Percentiles rank a stretch among this genome's conserved stretches.
Conservation (phyloP, 1,140 invertebrate species). For the Drosophila erecta region DNA sequence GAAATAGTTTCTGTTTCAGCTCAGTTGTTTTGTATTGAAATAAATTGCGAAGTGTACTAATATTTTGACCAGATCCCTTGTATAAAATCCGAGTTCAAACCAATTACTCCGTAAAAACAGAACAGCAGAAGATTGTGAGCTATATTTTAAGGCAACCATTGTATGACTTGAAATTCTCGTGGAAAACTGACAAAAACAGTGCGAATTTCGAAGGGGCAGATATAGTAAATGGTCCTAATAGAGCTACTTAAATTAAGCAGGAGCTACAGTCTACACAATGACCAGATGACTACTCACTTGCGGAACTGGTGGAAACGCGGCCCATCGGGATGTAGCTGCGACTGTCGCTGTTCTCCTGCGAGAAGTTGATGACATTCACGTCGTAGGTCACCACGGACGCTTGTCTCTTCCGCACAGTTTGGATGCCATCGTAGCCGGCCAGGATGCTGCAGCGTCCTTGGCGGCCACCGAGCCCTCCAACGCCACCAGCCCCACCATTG, state of each 20-base stretch:
- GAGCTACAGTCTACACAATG: slow-evolving; percentile 9
- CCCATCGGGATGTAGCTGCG: slow-evolving; percentile 84
- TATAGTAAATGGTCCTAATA: neutral
- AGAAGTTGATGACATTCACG: slow-evolving; percentile 84
- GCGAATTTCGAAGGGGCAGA: slow-evolving; percentile 1
- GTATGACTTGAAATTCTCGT: neutral
- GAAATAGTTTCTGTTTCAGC: too few relatives aligned
- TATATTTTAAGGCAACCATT: neutral
- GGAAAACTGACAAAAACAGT: neutral
- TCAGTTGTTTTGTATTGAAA: too few relatives aligned
- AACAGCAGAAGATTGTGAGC: neutral
- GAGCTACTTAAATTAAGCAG: slow-evolving; percentile 7
- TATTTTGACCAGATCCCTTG: too few relatives aligned
- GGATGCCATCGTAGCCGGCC: slow-evolving; percentile 74
- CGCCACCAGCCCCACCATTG: slow-evolving; percentile 11
- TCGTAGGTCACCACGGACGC: slow-evolving; percentile 84
- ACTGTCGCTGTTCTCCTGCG: slow-evolving; percentile 80
- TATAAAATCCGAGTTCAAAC: too few relatives aligned
- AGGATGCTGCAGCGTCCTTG: slow-evolving; percentile 71
- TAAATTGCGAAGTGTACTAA: too few relatives aligned
- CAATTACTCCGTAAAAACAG: too few relatives aligned
- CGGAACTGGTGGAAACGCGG: slow-evolving; percentile 83
- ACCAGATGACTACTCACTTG: slow-evolving; percentile 71
- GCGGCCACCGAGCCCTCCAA: slow-evolving; percentile 9
- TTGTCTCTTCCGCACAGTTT: slow-evolving; percentile 77